phyloP scores from a whole-genome alignment of 2,797 vertebrate species.

The Sebastes glaucus region DNA sequence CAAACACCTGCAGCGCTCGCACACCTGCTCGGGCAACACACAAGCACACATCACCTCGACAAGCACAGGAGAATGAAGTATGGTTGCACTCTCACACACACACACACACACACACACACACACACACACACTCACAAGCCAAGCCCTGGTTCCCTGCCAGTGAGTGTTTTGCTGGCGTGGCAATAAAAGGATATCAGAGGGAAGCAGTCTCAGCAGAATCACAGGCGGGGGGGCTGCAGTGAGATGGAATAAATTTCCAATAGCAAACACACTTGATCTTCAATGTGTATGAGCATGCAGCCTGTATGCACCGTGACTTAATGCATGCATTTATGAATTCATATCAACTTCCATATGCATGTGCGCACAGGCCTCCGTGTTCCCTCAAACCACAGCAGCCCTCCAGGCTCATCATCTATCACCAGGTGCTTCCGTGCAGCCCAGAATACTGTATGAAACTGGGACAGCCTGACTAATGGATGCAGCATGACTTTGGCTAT shows the following conservation, averaged over 20 bases:
- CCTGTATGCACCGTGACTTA: neutral
- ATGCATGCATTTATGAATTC: slow-evolving; percentile 33
- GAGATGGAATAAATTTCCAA: slow-evolving; percentile 67
- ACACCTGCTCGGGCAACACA: slow-evolving; percentile 20
- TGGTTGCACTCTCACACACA: neutral
- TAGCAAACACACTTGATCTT: slow-evolving; percentile 42
- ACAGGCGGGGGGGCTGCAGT: slow-evolving; percentile 39
- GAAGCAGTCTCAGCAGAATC: slow-evolving; percentile 77
- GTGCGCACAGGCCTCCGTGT: neutral
- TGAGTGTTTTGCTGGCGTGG: slow-evolving; percentile 73
- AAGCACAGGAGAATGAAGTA: neutral
- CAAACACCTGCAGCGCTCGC: slow-evolving; percentile 41
- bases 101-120: neutral
- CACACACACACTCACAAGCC: neutral
- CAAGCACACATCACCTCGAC: neutral
- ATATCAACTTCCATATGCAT: slow-evolving; percentile 13
- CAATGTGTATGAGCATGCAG: neutral
- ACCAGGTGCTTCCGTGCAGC: slow-evolving; percentile 34
- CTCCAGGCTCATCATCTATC: slow-evolving; percentile 49
- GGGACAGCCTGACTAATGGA: slow-evolving; percentile 62
- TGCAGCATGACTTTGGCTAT: slow-evolving; percentile 24
- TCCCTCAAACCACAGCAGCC: neutral
- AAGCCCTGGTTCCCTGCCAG: slow-evolving; percentile 24
- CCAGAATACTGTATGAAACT: slow-evolving; percentile 55
- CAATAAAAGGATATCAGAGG: slow-evolving; percentile 74